A percentile compares a stretch with the other conserved stretches of the same genome.
These are phyloP conservation scores for Aramus guarauna DNA, from an alignment of 2,113 vertebrate species.

Conservation along the genomic window DNA sequence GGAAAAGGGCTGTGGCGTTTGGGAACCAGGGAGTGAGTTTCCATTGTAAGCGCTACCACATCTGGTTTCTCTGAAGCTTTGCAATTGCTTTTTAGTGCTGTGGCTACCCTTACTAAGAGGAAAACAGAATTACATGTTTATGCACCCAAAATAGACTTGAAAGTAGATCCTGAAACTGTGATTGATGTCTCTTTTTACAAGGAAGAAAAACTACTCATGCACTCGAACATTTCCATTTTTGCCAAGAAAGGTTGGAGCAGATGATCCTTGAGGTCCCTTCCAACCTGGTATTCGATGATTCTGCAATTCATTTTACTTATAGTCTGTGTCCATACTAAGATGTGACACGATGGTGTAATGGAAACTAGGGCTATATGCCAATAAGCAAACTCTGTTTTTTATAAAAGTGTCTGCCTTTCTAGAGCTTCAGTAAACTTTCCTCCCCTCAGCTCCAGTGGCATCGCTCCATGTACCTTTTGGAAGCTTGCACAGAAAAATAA, in stretches of 20 bases:
- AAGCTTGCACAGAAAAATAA: background rate
- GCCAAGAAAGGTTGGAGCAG: background rate
- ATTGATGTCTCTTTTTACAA: background rate
- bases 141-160: background rate
- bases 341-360: background rate
- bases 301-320: background rate
- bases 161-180: background rate
- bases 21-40: background rate
- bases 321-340: background rate
- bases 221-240: background rate
- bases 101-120: background rate
- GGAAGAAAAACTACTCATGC: background rate
- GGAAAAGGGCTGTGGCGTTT: background rate
- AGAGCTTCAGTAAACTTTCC: background rate
- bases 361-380: background rate
- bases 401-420: background rate
- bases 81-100: background rate
- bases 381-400: background rate
- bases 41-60: background rate
- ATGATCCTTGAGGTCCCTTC: background rate
- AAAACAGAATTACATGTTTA: background rate
- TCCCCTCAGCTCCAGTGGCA: background rate
- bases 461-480: background rate
- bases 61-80: background rate
- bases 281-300: background rate